A percentile compares a stretch with the other conserved stretches of the same genome.
These are phyloP conservation scores for Volucella inanis DNA, from an alignment of 2,888 invertebrate genomes.

Conservation along the genomic window DNA sequence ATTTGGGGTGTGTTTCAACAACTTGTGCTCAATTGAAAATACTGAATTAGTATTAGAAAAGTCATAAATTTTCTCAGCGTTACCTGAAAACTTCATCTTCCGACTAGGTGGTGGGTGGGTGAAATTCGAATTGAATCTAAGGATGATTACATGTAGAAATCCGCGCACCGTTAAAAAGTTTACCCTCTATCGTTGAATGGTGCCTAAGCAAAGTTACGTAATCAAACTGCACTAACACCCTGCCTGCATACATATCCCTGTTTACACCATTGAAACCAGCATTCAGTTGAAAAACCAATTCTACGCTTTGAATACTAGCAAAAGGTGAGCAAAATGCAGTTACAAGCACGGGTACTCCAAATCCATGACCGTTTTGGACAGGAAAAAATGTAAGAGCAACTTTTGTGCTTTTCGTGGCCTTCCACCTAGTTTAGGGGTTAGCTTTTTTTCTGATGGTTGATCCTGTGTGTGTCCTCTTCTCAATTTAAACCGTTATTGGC, in stretches of 20 bases:
- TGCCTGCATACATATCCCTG: constrained; percentile 28
- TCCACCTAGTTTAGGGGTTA: neutral
- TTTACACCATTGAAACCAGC: constrained; percentile 53
- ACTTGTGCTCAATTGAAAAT: constrained; percentile 33
- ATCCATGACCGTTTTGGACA: constrained; percentile 57
- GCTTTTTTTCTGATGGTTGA: constrained; percentile 38
- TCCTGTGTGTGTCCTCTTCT: constrained; percentile 58
- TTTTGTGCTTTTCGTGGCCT: constrained; percentile 44
- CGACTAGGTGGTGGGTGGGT: constrained; percentile 1
- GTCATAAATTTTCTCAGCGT: constrained; percentile 63
- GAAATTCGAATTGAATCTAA: neutral
- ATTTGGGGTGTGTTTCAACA: constrained; percentile 4
- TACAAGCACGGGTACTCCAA: constrained; percentile 47
- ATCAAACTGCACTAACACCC: constrained; percentile 51
- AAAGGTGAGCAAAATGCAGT: constrained; percentile 18
- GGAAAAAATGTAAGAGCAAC: constrained; percentile 47
- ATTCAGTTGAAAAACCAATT: constrained; percentile 23
- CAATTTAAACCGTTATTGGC: constrained; percentile 72
- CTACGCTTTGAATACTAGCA: neutral
- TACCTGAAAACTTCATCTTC: constrained; percentile 40
- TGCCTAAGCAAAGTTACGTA: constrained; percentile 59
- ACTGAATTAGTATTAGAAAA: constrained; percentile 35
- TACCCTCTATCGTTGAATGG: constrained; percentile 29
- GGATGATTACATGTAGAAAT: constrained; percentile 42
- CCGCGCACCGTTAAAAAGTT: constrained; percentile 39